Percentiles rank a stretch among this genome's conserved stretches.
These are phyloP conservation scores for Cryptotermes secundus DNA, from an alignment of 1,140 invertebrate species.

Conservation along the genomic window DNA sequence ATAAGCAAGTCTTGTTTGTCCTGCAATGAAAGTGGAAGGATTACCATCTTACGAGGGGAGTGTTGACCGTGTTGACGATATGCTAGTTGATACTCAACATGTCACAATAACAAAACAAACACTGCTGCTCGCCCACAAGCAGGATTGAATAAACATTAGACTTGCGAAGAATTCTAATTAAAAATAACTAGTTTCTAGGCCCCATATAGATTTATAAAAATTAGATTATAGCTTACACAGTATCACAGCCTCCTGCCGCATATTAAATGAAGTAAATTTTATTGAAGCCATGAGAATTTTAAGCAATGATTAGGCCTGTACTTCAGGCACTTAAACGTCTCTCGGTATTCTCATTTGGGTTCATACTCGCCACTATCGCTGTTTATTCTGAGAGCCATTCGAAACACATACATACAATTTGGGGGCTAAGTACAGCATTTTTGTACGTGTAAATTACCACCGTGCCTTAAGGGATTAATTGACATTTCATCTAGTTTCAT, in stretches of 20 bases:
- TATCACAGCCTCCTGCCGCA: background rate
- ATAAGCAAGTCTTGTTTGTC: slow-evolving; percentile 26
- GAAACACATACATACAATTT: too few species aligned
- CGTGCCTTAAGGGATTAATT: background rate
- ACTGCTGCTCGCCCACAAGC: background rate
- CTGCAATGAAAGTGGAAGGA: background rate
- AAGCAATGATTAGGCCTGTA: background rate
- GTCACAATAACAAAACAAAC: slow-evolving; percentile 16
- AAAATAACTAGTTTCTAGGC: background rate
- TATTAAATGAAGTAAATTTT: background rate
- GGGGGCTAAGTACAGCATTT: too few species aligned
- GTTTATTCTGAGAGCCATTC: too few species aligned
- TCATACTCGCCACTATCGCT: background rate
- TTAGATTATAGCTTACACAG: background rate
- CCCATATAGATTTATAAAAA: background rate
- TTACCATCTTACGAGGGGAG: slow-evolving; percentile 9
- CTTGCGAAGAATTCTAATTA: background rate
- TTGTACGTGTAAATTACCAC: too few species aligned
- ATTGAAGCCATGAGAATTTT: background rate
- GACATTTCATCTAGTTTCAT: background rate
- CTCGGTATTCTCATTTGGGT: background rate
- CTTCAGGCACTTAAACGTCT: background rate
- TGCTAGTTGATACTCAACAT: background rate
- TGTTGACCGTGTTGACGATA: background rate
- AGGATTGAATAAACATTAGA: background rate